Base-by-base conservation (phyloP, 1,140 invertebrate genomes). In the Zaprionus tsacasi region DNA sequence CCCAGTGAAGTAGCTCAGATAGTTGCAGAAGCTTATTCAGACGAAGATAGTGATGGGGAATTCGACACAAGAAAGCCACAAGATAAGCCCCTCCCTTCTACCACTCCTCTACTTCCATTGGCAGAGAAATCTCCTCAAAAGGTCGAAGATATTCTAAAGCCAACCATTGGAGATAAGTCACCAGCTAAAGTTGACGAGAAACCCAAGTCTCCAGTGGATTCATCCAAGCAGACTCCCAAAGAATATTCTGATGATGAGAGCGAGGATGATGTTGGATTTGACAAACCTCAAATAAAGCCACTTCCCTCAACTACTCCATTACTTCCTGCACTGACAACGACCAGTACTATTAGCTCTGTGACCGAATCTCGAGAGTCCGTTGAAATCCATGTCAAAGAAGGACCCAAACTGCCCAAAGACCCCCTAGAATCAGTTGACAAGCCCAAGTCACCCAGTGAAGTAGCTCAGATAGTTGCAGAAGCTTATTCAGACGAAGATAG, bases 41-140 rank as follows among this genome's bases (percentile, higher is more conserved):
- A 70, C 17, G 55, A 70, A 36, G 54, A 75, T 10, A 75, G 50
- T 50, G 66, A 55, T 21, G 55, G 40, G 6, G 64, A 73, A 57
- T 25, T 56, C 3, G 55, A 50, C 1, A 15, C 17, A 21, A 7
- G 10, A 2, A 50, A 50, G 48, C 59, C 3, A 50, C 8, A 30
- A 45, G 11, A 50, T 8, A 50, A 50, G 4, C 10, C 48, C 8
- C 48, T 50, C 21, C 48, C 48, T 50, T 21, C 17, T 25, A 21
- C 48, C 2, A 50, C 17, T 50, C 48, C 48, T 12, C 21, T 25
- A 5, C 48, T 50, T 2, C 15, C 48, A 21, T 21, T 25, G 8
- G 48, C 15, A 17, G 35, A 60, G 12, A 60, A 60, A 40, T 13
- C 27, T 36, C 58, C 12, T 21, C 25, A 50, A 25, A 50, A 50